These are phyloP conservation scores for Proisotoma minuta DNA, from an alignment of 2,888 invertebrate genomes.

Conservation along the genomic window DNA sequence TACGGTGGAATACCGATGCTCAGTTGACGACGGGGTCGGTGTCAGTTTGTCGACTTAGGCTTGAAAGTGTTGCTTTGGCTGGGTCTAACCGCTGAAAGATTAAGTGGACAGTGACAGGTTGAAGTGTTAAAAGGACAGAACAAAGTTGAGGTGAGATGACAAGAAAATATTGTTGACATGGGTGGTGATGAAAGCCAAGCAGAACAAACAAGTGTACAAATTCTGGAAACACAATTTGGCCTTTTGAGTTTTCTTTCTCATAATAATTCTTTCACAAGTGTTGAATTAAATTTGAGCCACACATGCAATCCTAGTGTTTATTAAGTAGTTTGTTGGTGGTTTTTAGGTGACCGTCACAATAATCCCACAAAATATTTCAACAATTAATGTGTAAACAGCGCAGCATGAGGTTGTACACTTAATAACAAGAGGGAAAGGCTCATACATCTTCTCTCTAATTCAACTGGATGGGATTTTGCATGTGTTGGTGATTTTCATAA, in stretches of 20 bases:
- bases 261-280: not conserved
- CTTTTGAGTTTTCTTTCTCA: not conserved
- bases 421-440: not conserved
- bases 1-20: too few species aligned
- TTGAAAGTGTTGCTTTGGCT: not conserved
- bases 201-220: not conserved
- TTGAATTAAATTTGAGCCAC: not conserved
- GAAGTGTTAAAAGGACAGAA: constrained; percentile 12
- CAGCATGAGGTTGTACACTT: constrained; percentile 7
- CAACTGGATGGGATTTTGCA: constrained; percentile 7
- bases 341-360: constrained; percentile 1
- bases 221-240: not conserved
- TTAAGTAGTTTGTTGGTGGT: too few species aligned
- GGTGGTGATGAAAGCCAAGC: not conserved
- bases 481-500: constrained; percentile 3
- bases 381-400: constrained; percentile 15
- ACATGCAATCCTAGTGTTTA: not conserved
- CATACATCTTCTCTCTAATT: constrained; percentile 6
- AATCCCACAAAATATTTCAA: not conserved
- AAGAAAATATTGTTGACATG: not conserved
- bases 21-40: not conserved
- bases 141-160: constrained; percentile 8
- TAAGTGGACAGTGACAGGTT: constrained; percentile 9
- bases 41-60: not conserved
- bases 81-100: constrained; percentile 5